These are phyloP conservation scores for Haemorhous mexicanus DNA, from an alignment of 2,113 vertebrate genomes.

Conservation along the genomic window DNA sequence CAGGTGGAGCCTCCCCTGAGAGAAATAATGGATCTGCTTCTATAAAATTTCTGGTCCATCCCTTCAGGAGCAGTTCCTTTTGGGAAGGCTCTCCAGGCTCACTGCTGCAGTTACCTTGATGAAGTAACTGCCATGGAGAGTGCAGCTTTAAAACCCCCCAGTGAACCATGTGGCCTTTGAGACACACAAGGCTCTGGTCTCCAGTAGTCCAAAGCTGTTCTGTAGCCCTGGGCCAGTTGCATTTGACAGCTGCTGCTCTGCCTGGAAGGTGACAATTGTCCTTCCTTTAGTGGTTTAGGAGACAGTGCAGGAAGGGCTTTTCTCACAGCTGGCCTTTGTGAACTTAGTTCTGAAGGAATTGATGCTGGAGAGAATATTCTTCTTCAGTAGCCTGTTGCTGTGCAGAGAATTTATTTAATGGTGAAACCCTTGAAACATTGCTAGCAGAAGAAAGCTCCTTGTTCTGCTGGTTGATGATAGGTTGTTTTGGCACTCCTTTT, in stretches of 20 bases:
- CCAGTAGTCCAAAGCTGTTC: neutral
- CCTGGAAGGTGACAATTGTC: neutral
- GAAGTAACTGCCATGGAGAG: neutral
- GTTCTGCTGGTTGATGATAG: neutral
- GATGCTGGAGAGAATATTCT: neutral
- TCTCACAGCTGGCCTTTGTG: neutral
- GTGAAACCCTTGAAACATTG: neutral
- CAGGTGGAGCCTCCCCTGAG: neutral
- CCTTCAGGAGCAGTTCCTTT: neutral
- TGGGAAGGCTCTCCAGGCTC: neutral
- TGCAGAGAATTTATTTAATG: too few relatives aligned
- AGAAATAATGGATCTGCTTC: neutral
- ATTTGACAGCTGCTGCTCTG: neutral
- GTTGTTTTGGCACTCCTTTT: neutral
- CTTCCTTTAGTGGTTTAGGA: neutral
- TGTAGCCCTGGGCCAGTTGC: neutral
- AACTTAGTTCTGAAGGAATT: neutral
- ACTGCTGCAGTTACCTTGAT: rapidly evolving
- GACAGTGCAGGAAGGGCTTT: rapidly evolving
- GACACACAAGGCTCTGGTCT: neutral
- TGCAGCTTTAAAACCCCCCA: rapidly evolving
- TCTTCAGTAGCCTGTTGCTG: neutral
- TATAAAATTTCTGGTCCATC: rapidly evolving
- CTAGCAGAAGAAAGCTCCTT: neutral
- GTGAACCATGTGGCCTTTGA: rapidly evolving